Base-by-base conservation (phyloP, 2,888 invertebrate species). In the Ennomos fuscantarius region DNA sequence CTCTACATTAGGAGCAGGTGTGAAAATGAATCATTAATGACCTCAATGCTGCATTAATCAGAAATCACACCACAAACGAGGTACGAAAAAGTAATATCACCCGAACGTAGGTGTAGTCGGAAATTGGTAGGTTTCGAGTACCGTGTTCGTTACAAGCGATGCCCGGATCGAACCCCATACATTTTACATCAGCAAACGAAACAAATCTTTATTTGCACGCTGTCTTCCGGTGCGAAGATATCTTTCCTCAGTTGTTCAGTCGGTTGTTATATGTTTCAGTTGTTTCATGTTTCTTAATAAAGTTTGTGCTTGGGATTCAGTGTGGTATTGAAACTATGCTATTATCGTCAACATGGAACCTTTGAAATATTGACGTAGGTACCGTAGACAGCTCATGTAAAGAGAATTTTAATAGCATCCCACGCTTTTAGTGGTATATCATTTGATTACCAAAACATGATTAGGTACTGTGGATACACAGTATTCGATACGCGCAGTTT, bases 161-260 rank as follows among this genome's bases (percentile, higher is more conserved):
- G 59, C 43, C 52, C 40, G 61, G 69, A 71, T 73, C 64, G 69
- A 69, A 69, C 55, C 55, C 58, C 65, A 79, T 80, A 76, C 78
- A 81, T 81, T 76, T 78, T 77, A 75, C 79, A 81, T 79, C 66
- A 80, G 79, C 63, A 67, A 70, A 70, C 72, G 74, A 71, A 72
- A 73, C 68, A 75, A 73, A 70, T 70, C 63, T 72, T 64, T 57
- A 62, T 63, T 70, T 60, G 51, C 60, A 63, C 63, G 51, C 62
- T 55, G 57, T 67, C 51, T 62, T 60, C 47, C 50, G 48, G 36
- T 34, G 34, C 15, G 45, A 43, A 41, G 53, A 53, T 62, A 59
- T 57, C 37, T 48, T 13, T 41, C 46, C 43, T 57, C 43, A 37
- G 45, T 15, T 56, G 51, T 51, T 57, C 47, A 47, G 55, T 55